Base-by-base conservation (phyloP, 1,140 invertebrate genomes). In the Mycetomoellerius zeteki region DNA sequence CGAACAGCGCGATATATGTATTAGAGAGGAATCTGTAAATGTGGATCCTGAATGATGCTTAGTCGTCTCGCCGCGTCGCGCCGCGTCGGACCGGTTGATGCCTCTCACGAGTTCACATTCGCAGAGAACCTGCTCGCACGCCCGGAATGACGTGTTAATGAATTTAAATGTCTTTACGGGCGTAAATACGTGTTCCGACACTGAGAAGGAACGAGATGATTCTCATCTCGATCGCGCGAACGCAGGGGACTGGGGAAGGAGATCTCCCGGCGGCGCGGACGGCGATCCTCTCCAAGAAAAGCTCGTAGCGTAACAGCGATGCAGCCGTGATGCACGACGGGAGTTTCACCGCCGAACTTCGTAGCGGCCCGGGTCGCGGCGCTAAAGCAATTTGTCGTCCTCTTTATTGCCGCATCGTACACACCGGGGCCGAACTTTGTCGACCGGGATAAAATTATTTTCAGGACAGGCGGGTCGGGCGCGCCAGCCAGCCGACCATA, bases 321-420 rank as follows among this genome's bases (percentile, higher is more conserved):
- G n/a, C 27, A 3, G 4, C 8, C 24, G 73, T 89, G 89, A 89
- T 87, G 80, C 89, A 87, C 85, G 67, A 85, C 47, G 75, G 50
- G 78, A 89, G 86, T 90, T 91, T 86, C 81, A 67, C 47, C 72
- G 72, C 64, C 84, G 73, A 88, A 90, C 86, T 90, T 90, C 58
- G 60, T 80, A 50, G 67, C 76, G 86, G 47, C 1, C 78, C 72
- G 84, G 62, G 77, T 80, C 65, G 54, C 69, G 76, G 60, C 77
- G 80, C 84, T 87, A 87, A 90, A 91, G 85, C 90, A 92, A 92
- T 92, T 91, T 90, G 89, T 92, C 91, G 76, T 88, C 60, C 81
- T 91, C 90, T 92, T 92, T 91, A 92, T 90, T 87, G 88, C 80
- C 76, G 81, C 78, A 85, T 78, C 88, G 89, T 87, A 89, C 65